phyloP scores from a whole-genome alignment of 1,140 invertebrate species.

The Orchesella cincta region DNA sequence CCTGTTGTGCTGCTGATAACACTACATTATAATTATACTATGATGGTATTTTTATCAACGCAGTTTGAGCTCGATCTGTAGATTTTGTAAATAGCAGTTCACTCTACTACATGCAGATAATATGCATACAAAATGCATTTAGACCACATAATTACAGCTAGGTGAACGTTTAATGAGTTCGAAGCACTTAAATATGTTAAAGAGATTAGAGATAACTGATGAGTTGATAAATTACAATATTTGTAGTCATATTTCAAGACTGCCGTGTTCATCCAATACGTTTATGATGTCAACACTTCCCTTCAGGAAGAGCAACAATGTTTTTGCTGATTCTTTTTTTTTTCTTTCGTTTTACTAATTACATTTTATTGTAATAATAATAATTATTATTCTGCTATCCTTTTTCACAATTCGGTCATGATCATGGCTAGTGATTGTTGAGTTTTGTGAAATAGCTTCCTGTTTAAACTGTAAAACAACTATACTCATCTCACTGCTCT shows the following conservation, averaged over 20 bases:
- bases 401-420: no score
- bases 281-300: not conserved
- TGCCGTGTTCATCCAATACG: constrained; percentile 16
- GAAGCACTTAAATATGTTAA: not conserved
- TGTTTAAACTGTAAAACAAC: no score
- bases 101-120: not conserved
- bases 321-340: not conserved
- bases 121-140: not conserved
- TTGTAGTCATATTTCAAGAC: constrained; percentile 12
- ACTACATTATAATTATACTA: not conserved
- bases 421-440: no score
- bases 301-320: not conserved
- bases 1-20: not conserved
- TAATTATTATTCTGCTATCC: no score
- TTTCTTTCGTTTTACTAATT: not conserved
- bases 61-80: constrained; percentile 21
- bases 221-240: not conserved
- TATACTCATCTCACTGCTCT: no score
- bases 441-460: no score
- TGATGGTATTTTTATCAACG: not conserved
- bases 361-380: no score
- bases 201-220: not conserved
- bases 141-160: no score
- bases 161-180: no score
- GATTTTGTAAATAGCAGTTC: constrained; percentile 18